These are phyloP conservation scores for Aurelia sp. DNA, from an alignment of 30 jellyfish, hydroid and myxozoan genomes.

Conservation along the genomic window DNA sequence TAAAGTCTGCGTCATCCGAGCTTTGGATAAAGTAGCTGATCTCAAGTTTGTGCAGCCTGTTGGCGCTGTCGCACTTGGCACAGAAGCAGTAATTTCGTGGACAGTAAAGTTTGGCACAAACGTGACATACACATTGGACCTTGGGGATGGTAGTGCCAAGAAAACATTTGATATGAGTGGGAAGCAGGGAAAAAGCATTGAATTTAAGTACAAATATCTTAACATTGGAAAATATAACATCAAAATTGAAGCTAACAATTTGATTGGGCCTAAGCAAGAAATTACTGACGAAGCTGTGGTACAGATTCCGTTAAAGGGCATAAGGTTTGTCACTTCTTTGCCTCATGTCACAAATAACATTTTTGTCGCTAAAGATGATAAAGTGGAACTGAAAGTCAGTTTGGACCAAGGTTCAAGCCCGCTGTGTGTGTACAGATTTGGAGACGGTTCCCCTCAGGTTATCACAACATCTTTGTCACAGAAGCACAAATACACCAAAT, in stretches of 20 bases:
- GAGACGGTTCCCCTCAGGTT: constrained; percentile 38
- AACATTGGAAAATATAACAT: constrained; percentile 59
- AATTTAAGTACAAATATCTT: constrained; percentile 35
- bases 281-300: constrained; percentile 62
- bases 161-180: constrained; percentile 14
- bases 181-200: constrained; percentile 9
- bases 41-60: constrained; percentile 60
- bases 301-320: constrained; percentile 67
- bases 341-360: constrained; percentile 62
- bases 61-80: constrained; percentile 65
- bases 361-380: constrained; percentile 65
- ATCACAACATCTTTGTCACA: constrained; percentile 25
- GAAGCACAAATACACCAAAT: constrained; percentile 39
- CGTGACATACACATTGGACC: constrained; percentile 72
- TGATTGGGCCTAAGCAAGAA: constrained; percentile 35
- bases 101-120: constrained; percentile 80
- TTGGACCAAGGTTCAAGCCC: constrained; percentile 74
- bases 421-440: constrained; percentile 59
- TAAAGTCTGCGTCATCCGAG: constrained; percentile 40
- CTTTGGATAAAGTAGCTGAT: constrained; percentile 63
- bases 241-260: constrained; percentile 68
- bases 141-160: constrained; percentile 81
- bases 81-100: constrained; percentile 74
- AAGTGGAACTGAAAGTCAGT: constrained; percentile 27
- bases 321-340: constrained; percentile 37